These are phyloP conservation scores for Ennomos quercinarius DNA, from an alignment of 2,888 invertebrate species.

Conservation along the genomic window DNA sequence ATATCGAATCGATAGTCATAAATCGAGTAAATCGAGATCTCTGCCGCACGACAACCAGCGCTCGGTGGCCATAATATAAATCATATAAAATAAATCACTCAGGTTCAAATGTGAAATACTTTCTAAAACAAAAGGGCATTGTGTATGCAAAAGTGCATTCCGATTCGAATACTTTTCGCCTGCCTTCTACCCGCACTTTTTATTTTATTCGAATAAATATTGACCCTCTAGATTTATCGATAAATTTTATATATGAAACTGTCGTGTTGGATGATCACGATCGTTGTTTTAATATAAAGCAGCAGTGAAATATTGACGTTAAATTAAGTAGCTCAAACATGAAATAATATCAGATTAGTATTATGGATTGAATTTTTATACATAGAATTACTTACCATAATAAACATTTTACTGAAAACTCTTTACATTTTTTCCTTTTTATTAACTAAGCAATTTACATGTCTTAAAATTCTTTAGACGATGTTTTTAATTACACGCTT, in stretches of 20 bases:
- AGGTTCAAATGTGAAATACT: conserved; percentile 83
- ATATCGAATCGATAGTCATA: conserved; percentile 23
- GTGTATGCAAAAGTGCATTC: conserved; percentile 84
- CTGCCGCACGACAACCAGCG: conserved; percentile 53
- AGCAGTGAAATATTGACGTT: conserved; percentile 58
- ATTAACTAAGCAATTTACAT: conserved; percentile 10
- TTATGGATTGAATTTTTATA: not conserved
- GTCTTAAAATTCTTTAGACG: conserved; percentile 27
- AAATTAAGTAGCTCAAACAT: conserved; percentile 50
- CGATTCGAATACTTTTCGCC: conserved; percentile 81
- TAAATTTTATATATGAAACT: conserved; percentile 72
- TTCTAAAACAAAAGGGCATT: conserved; percentile 84
- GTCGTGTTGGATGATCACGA: conserved; percentile 80
- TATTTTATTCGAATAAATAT: conserved; percentile 64
- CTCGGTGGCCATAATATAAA: conserved; percentile 68
- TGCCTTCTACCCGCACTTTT: conserved; percentile 64
- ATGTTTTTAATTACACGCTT: conserved; percentile 38
- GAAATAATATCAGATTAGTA: conserved; percentile 29
- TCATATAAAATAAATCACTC: conserved; percentile 83
- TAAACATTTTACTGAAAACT: not conserved
- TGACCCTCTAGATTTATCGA: conserved; percentile 71
- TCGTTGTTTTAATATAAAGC: conserved; percentile 65
- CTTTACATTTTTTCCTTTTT: no score
- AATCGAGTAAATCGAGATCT: conserved; percentile 25
- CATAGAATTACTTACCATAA: not conserved